Evolutionary conservation across 1,140 invertebrate genomes (phyloP), one percentile per base, ranked within the genome.

Genomic region (Sycophila sp.): DNA sequence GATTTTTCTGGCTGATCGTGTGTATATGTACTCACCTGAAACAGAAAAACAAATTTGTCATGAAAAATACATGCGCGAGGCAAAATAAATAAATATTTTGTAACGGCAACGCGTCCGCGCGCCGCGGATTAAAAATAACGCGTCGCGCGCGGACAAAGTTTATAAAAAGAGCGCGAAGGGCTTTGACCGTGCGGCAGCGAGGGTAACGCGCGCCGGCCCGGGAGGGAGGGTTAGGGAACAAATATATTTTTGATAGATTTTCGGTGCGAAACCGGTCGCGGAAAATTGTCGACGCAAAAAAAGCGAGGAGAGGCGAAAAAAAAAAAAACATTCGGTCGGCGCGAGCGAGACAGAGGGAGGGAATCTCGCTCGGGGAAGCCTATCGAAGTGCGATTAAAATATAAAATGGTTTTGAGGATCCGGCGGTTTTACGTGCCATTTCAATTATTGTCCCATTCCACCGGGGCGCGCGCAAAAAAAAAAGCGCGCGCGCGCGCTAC

Each of bases 321-420:
- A 53, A 47, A 53, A 59, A 53, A 51, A 38, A 53, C 24, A 71
- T 68, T 71, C 28, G n/a, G n/a, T n/a, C n/a, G n/a, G n/a, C n/a
- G n/a, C n/a, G n/a, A n/a, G n/a, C n/a, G n/a, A n/a, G n/a, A 34
- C 55, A 59, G 73, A 49, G 42, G 55, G 66, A 64, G 58, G 62
- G 68, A 70, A 74, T 80, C 78, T 75, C 67, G 70, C 64, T 69
- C n/a, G n/a, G 69, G 69, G 71, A 75, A 79, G 75, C 77, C 76
- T 81, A 83, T 82, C 77, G 79, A 80, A 77, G 78, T 71, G 76
- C 81, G 81, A 84, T 84, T 84, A 84, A 83, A 83, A 83, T 82
- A 83, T 84, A 83, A 84, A 84, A 83, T 79, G 80, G 81, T 84
- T 84, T 81, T 79, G 80, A 83, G 80, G 81, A 82, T 80, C 83